Conservation (phyloP, 2,797 vertebrate genomes). For the Hydrolagus colliei region DNA sequence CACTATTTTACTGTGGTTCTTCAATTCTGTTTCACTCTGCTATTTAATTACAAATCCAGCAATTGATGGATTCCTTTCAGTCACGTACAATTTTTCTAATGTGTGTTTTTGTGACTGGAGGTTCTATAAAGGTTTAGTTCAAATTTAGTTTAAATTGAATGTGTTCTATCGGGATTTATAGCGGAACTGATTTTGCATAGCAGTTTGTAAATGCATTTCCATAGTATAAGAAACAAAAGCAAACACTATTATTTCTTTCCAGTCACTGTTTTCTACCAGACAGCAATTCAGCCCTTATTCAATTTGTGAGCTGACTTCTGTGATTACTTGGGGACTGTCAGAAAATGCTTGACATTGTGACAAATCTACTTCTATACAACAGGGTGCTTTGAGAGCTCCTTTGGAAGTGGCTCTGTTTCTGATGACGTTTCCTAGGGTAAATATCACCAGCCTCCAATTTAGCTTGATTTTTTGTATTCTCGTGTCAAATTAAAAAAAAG, state of each 20-base stretch:
- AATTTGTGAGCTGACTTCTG: not conserved
- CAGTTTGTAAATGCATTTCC: not conserved
- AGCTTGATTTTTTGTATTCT: not conserved
- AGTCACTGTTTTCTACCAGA: not conserved
- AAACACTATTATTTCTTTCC: not conserved
- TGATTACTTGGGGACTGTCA: not conserved
- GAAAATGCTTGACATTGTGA: not conserved
- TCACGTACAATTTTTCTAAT: conserved; percentile 28
- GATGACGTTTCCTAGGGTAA: not conserved
- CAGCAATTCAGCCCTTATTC: not conserved
- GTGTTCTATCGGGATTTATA: not conserved
- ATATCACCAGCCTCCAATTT: not conserved
- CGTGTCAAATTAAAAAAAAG: not conserved
- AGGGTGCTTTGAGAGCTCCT: not conserved
- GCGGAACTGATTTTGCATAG: not conserved
- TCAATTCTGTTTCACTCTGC: conserved; percentile 6
- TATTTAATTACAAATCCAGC: conserved; percentile 21
- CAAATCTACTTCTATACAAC: not conserved
- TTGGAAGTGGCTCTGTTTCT: not conserved
- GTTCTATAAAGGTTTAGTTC: not conserved
- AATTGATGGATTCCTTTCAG: conserved; percentile 19
- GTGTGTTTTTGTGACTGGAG: conserved; percentile 19
- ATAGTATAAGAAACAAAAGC: not conserved
- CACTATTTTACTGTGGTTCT: not conserved
- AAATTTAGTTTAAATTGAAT: conserved; percentile 18